These are phyloP conservation scores for Smutsia gigantea DNA, from an alignment of 2,797 vertebrate genomes.

Conservation along the genomic window DNA sequence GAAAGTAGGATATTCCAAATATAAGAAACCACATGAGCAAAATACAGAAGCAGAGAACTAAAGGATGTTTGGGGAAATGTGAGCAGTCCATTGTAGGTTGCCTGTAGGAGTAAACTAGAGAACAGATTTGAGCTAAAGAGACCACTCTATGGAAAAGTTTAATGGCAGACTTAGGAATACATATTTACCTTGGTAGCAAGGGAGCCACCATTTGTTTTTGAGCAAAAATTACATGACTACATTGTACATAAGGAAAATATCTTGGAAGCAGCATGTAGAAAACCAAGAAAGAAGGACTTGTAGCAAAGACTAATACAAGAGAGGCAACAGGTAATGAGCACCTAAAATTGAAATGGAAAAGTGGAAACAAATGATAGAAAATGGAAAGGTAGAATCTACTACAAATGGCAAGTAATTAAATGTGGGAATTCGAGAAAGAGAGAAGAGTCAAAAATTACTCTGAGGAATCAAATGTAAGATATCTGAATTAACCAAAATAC, in stretches of 20 bases:
- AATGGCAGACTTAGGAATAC: not conserved
- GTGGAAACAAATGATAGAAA: not conserved
- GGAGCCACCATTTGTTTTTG: not conserved
- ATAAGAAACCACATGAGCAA: not conserved
- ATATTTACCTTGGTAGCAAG: conserved; percentile 8
- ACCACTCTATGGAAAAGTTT: not conserved
- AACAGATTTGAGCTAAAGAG: not conserved
- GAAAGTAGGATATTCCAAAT: not conserved
- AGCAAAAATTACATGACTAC: conserved; percentile 47
- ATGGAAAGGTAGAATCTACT: not conserved
- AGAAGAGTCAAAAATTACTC: not conserved
- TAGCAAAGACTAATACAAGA: not conserved
- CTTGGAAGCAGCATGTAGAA: not conserved
- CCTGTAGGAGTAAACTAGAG: not conserved
- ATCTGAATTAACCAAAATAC: conserved; percentile 37
- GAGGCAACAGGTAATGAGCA: not conserved
- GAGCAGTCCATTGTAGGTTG: not conserved
- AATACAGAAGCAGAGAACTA: not conserved
- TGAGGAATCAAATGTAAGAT: not conserved
- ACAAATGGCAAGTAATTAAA: not conserved
- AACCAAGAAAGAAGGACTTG: conserved; percentile 20
- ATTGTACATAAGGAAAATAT: not conserved
- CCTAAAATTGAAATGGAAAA: not conserved
- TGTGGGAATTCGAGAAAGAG: not conserved
- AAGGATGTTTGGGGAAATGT: not conserved